These are phyloP conservation scores for Cynaeus angustus DNA, from an alignment of 2,888 invertebrate species.

Conservation along the genomic window DNA sequence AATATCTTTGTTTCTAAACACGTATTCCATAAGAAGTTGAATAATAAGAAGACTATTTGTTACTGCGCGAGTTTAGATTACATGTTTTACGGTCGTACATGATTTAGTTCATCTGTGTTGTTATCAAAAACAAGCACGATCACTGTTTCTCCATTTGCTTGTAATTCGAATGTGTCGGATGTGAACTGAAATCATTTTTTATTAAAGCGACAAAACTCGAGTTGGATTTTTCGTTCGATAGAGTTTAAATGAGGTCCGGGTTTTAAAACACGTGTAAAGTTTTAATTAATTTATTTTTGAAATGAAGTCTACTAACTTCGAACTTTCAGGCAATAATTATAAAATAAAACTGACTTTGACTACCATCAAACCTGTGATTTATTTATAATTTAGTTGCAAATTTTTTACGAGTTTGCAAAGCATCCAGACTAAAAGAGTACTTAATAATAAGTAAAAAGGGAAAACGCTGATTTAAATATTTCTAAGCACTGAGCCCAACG, in stretches of 20 bases:
- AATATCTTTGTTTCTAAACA: slow-evolving; percentile 53
- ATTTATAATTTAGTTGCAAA: no score
- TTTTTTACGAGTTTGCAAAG: no score
- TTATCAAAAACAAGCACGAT: slow-evolving; percentile 37
- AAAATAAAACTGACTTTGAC: no score
- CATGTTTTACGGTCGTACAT: slow-evolving; percentile 49
- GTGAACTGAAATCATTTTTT: slow-evolving; percentile 11
- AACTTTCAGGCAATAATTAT: no score
- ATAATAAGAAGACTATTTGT: slow-evolving; percentile 57
- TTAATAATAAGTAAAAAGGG: no score
- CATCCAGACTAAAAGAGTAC: no score
- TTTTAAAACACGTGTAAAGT: neutral
- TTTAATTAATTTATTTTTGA: neutral
- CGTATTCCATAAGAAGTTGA: slow-evolving; percentile 57
- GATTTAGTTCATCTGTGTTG: slow-evolving; percentile 44
- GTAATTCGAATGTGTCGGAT: slow-evolving; percentile 27
- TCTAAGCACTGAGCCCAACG: no score
- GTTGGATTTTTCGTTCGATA: neutral
- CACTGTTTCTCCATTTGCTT: slow-evolving; percentile 18
- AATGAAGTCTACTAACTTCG: no score
- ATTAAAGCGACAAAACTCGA: slow-evolving; percentile 1
- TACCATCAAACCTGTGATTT: no score
- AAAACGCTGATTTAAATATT: no score
- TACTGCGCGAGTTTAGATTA: slow-evolving; percentile 42
- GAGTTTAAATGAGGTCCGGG: neutral